Evolutionary conservation across 2,113 vertebrate species (phyloP), one percentile per base, ranked within the genome.

Genomic region (Archilochus colubris): DNA sequence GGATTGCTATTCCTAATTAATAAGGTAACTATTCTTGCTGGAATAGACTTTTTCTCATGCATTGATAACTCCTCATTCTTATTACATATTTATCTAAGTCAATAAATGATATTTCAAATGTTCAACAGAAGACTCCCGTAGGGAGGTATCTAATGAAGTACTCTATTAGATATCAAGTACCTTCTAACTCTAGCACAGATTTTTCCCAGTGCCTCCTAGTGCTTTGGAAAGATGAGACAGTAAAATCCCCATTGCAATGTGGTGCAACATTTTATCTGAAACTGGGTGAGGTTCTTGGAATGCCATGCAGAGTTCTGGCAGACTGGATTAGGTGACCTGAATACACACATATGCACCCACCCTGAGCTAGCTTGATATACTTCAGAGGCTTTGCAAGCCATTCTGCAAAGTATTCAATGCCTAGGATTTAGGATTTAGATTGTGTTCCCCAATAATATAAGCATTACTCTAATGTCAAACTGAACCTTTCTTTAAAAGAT

Each of bases 1-100:
- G 70, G 31, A 76, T 59, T 93, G 30, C 70, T 89, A 63, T 61
- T 85, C 57, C 83, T 93, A 81, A 88, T 89, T 96, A 88, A 79
- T 77, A 90, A 80, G 54, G 51, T 81, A 91, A 50, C 66, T 2
- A 1, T 44, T 88, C 8, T 94, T 91, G 36, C 68, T 84, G 61
- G 70, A 86, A 94, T 70, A 83, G 59, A 64, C 31, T 91, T 89
- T 88, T 88, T 64, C 84, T 55, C 55, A 70, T 33, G 54, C 70
- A 66, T 82, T 92, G 94, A 69, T 82, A 83, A 75, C 44, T 94
- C 50, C 63, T 46, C 46, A 68, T 89, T 81, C 2, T 3, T 95
- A 57, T 76, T 74, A 36, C 38, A 7, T 88, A 54, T 93, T 93
- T 94, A 59, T 95, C 69, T 82, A 82, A 95, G 64, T 44, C 58